Conservation (phyloP, 2,888 invertebrate species). For the Paralinhomoeus sp. region DNA sequence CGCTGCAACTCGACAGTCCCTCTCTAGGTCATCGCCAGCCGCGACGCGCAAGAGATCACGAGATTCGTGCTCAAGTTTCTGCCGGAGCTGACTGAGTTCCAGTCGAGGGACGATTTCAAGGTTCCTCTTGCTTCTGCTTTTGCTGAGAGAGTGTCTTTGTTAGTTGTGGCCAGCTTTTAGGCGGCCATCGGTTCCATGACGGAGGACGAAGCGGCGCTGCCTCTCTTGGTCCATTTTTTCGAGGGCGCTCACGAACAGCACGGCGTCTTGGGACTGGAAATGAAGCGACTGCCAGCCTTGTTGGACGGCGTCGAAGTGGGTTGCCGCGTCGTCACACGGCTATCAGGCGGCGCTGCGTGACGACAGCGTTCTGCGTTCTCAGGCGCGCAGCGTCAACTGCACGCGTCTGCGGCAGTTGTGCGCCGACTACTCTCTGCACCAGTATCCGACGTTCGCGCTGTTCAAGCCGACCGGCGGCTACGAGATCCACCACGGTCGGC, state of each 20-base stretch:
- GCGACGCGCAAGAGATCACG: conserved; percentile 36
- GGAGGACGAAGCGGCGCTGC: conserved; percentile 8
- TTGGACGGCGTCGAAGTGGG: conserved; percentile 32
- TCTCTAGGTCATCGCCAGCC: conserved; percentile 24
- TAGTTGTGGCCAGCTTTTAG: too few species aligned
- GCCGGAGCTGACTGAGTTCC: conserved; percentile 39
- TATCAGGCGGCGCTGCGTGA: too few species aligned
- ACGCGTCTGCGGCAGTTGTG: conserved; percentile 23
- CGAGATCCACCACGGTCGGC: conserved; percentile 44
- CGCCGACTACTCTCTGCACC: conserved; percentile 7
- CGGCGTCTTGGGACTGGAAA: conserved; percentile 29
- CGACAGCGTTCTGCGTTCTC: too few species aligned
- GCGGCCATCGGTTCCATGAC: too few species aligned
- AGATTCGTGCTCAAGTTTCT: conserved; percentile 38
- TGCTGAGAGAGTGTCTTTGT: too few species aligned
- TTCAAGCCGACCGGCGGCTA: conserved; percentile 51
- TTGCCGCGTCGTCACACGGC: conserved; percentile 1
- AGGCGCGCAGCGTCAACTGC: conserved; percentile 30
- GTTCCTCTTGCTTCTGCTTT: conserved; percentile 20
- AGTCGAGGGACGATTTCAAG: conserved; percentile 37
- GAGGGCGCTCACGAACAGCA: conserved; percentile 26
- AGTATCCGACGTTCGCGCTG: conserved; percentile 44
- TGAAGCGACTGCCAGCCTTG: conserved; percentile 40
- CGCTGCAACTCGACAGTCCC: too few species aligned
- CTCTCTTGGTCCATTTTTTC: conserved; percentile 35